Conservation (phyloP, 2,888 invertebrate genomes). For the Apamea epomidion region DNA sequence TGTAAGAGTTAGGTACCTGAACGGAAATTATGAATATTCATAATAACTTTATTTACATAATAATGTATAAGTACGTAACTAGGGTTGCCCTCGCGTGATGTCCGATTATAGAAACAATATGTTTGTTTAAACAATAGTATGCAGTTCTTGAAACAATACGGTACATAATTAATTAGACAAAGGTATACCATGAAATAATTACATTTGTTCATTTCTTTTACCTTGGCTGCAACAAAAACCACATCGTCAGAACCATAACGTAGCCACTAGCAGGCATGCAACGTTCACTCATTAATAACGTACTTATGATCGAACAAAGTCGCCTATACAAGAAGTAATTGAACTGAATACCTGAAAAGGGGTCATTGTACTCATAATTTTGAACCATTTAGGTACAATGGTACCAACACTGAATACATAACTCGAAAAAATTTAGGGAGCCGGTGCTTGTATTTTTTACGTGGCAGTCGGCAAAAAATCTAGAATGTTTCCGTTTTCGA, state of each 20-base stretch:
- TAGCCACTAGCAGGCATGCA: constrained; percentile 11
- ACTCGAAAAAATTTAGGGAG: not conserved
- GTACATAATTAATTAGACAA: constrained; percentile 13
- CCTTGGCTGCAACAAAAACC: constrained; percentile 1
- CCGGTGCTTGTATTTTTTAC: not conserved
- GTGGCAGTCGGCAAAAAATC: too few relatives aligned
- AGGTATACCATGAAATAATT: constrained; percentile 3
- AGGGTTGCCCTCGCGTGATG: constrained; percentile 39
- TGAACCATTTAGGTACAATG: not conserved
- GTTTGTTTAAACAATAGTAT: constrained; percentile 4
- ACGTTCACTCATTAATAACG: not conserved
- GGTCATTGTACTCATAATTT: not conserved
- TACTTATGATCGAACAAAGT: not conserved
- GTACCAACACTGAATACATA: not conserved
- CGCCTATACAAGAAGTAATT: not conserved
- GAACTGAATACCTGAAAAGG: not conserved
- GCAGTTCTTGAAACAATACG: constrained; percentile 25
- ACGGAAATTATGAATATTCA: constrained; percentile 56
- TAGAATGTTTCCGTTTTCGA: not conserved
- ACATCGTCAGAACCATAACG: constrained; percentile 1
- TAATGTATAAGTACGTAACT: constrained; percentile 10
- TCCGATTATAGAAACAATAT: constrained; percentile 29
- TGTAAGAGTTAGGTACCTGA: constrained; percentile 51
- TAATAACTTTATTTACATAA: constrained; percentile 44
- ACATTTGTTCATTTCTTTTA: constrained; percentile 5